Evolutionary conservation across 2,888 invertebrate species (phyloP).

Genomic region (Acrobasis consociella): DNA sequence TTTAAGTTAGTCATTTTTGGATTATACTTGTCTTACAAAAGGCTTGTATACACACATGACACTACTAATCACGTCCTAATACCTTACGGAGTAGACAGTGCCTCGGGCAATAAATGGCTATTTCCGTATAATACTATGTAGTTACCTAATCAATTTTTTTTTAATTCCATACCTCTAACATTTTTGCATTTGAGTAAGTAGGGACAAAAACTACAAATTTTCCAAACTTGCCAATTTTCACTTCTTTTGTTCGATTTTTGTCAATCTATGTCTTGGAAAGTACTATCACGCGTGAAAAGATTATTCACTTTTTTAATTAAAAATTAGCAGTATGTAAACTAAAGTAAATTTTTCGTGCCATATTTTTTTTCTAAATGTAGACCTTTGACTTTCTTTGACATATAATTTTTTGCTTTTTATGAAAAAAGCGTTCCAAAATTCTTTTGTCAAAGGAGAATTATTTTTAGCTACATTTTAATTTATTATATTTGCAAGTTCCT

Average conservation of each 20-base stretch:
- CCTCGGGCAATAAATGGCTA: too few species aligned
- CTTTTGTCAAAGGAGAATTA: not conserved
- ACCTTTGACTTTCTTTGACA: too few species aligned
- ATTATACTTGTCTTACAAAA: not conserved
- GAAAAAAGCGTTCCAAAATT: not conserved
- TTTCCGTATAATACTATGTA: too few species aligned
- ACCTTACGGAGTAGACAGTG: too few species aligned
- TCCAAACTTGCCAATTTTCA: slow-evolving; percentile 3
- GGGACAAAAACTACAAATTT: not conserved
- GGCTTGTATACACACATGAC: too few species aligned
- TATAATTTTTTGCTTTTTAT: not conserved
- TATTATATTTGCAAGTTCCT: slow-evolving; percentile 21
- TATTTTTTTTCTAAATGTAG: too few species aligned
- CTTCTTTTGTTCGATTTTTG: not conserved
- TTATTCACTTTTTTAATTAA: not conserved
- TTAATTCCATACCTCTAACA: too few species aligned
- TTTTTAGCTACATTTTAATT: not conserved
- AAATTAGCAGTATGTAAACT: not conserved
- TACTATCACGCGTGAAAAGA: too few species aligned
- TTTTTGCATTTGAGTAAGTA: not conserved
- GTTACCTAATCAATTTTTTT: too few species aligned
- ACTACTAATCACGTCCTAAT: too few species aligned
- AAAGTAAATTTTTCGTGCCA: not conserved
- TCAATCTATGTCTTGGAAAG: not conserved
- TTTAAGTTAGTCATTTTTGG: too few species aligned